These are phyloP conservation scores for Geothlypis trichas DNA, from an alignment of 2,113 vertebrate genomes.

Conservation along the genomic window DNA sequence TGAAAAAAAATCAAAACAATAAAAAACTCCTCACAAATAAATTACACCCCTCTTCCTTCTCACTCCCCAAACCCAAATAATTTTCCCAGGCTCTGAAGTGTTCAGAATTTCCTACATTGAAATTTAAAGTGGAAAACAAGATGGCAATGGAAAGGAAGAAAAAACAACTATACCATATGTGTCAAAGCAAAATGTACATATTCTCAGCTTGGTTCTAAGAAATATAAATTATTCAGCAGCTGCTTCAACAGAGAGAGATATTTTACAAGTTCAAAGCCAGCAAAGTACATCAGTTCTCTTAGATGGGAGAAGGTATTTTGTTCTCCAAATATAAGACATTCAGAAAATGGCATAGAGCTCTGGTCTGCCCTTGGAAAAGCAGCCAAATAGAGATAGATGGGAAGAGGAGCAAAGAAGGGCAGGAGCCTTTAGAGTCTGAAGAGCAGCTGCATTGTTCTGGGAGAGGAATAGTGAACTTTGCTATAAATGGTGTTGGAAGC, in stretches of 20 bases:
- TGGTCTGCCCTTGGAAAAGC: conserved; percentile 4
- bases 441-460: background rate
- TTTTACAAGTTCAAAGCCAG: background rate
- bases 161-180: background rate
- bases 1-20: background rate
- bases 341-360: background rate
- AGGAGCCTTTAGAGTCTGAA: background rate
- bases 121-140: conserved; percentile 34
- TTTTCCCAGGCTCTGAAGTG: conserved; percentile 16
- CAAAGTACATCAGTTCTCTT: background rate
- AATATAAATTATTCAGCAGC: conserved; percentile 53
- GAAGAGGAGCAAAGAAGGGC: background rate
- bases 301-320: background rate
- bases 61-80: background rate
- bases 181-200: conserved; percentile 7
- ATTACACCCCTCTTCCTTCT: background rate
- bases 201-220: conserved; percentile 17
- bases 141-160: background rate
- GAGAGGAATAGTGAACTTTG: background rate
- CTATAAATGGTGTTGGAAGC: background rate
- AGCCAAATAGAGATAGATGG: background rate
- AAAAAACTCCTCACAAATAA: background rate
- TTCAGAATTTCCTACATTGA: conserved; percentile 12
- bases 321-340: background rate
- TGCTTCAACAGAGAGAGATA: background rate